Evolutionary conservation across 2,113 vertebrate genomes (phyloP), one percentile per base, ranked within the genome.

Genomic region (Phoxinus phoxinus): DNA sequence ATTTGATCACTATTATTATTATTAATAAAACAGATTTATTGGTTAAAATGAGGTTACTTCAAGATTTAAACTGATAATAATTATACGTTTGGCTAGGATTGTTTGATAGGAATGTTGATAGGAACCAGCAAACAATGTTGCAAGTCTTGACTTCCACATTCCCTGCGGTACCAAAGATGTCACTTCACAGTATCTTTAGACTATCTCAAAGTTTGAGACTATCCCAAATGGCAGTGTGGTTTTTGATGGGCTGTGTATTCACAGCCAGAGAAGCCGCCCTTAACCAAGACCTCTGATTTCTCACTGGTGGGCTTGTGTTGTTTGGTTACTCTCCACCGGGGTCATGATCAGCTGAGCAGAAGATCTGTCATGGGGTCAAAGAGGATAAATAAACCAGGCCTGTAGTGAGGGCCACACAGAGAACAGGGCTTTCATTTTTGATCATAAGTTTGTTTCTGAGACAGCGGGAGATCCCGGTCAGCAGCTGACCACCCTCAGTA

Each of bases 391-490:
- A 92, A 89, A 90, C 84, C 72, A 79, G 46, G 73, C 61, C 15
- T 37, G 67, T 72, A 61, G 87, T 88, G 65, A 75, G 87, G 86
- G 86, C 78, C 41, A 85, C 89, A 88, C 69, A 86, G 85, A 87
- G 84, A 74, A 27, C 87, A 77, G 75, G 88, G 67, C 78, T 87
- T 88, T 90, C 87, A 87, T 87, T 91, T 91, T 90, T 85, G 84
- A 91, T 73, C 74, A 30, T 44, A 7, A 77, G 87, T 92, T 94
- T 94, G 88, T 94, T 92, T 93, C 86, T 90, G 85, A 84, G 87
- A 83, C 90, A 90, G 90, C 89, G 85, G 92, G 89, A 90, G 89
- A 86, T 56, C 84, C 2, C 89, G n/a, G 86, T 86, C 61, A 65
- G 87, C 90, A 72, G 89, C 85, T 84, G 89, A 82, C 79, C 86